Evolutionary conservation across 2,797 vertebrate genomes (phyloP).

Genomic region (Cyprinella venusta): DNA sequence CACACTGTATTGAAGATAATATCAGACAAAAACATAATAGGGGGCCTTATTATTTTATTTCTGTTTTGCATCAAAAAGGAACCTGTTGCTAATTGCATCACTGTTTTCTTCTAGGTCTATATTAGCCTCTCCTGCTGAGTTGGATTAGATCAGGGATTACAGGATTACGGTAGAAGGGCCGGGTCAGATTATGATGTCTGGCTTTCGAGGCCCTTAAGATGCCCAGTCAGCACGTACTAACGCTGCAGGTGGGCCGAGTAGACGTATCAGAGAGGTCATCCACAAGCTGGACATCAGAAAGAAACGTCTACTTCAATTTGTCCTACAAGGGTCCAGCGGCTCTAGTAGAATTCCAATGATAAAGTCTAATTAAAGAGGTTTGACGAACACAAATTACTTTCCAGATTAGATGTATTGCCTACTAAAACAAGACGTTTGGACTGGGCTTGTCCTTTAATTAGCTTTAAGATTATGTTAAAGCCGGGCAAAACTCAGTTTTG

Average conservation of each 20-base stretch:
- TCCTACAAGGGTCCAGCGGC: no score
- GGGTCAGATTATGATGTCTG: slow-evolving; percentile 60
- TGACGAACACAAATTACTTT: neutral
- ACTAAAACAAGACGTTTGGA: neutral
- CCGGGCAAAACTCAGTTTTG: neutral
- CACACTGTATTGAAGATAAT: no score
- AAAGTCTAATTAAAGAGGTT: neutral
- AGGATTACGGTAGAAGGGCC: slow-evolving; percentile 67
- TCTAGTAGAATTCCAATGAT: neutral
- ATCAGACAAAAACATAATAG: neutral
- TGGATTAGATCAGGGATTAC: slow-evolving; percentile 40
- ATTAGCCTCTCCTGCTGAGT: slow-evolving; percentile 39
- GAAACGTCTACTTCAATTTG: neutral
- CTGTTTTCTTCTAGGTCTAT: neutral
- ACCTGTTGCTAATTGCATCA: neutral
- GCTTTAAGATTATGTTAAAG: neutral
- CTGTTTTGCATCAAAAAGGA: neutral
- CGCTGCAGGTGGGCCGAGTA: neutral
- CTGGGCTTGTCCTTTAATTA: neutral
- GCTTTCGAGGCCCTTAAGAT: slow-evolving; percentile 57
- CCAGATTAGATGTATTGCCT: neutral
- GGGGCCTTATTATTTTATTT: neutral
- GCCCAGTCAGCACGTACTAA: slow-evolving; percentile 62
- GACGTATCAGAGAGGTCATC: slow-evolving; percentile 23
- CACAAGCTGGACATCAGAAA: slow-evolving; percentile 9